These are phyloP conservation scores for Melinaea marsaeus DNA, from an alignment of 2,888 invertebrate genomes.

Conservation along the genomic window DNA sequence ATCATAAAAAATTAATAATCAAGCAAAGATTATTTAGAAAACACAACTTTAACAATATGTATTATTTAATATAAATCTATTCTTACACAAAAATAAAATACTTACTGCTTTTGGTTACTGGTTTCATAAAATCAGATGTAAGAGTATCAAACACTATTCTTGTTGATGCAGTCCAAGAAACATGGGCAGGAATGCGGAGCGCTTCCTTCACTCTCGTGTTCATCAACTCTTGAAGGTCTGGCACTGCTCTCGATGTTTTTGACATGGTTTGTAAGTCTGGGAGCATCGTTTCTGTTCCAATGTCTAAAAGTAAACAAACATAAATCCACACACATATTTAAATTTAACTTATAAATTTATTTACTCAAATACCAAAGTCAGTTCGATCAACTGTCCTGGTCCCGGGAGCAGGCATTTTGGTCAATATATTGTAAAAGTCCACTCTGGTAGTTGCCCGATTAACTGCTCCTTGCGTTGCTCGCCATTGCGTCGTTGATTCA, in stretches of 20 bases:
- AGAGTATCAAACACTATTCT: conserved; percentile 78
- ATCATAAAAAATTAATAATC: no score
- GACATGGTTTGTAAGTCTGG: conserved; percentile 41
- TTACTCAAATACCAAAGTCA: not conserved
- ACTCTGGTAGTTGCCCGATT: conserved; percentile 79
- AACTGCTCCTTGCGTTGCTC: conserved; percentile 80
- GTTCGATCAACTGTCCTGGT: conserved; percentile 17
- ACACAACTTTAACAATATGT: no score
- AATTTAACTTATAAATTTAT: not conserved
- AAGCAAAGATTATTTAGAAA: no score
- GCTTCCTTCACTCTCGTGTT: conserved; percentile 82
- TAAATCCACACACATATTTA: not conserved
- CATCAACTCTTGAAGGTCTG: conserved; percentile 79
- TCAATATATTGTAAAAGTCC: conserved; percentile 90
- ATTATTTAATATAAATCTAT: no score
- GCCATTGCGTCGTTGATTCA: conserved; percentile 81
- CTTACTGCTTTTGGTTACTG: conserved; percentile 79
- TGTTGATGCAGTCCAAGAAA: conserved; percentile 82
- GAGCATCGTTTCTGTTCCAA: conserved; percentile 55
- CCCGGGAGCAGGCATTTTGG: conserved; percentile 51
- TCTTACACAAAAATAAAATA: conserved; percentile 15
- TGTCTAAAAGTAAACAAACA: conserved; percentile 43
- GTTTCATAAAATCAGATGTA: conserved; percentile 87
- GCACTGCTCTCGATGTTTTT: conserved; percentile 23
- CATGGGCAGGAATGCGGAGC: conserved; percentile 80